Evolutionary conservation across 2,113 vertebrate species (phyloP), one percentile per base, ranked within the genome.

Genomic region (Oncorhynchus gorbuscha): DNA sequence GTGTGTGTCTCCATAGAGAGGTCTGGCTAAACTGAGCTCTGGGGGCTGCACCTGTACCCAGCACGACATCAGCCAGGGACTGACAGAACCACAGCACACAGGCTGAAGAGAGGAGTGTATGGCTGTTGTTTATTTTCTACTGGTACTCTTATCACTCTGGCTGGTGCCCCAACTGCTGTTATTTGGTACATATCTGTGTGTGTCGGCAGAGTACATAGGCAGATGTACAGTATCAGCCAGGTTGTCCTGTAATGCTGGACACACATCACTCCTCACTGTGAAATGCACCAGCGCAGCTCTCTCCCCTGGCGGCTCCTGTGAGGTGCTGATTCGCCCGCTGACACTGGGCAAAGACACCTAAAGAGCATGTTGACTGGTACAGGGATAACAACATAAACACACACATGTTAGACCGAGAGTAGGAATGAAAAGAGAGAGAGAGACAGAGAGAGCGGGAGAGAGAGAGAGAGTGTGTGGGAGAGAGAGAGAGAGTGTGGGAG

Each of bases 21-120:
- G 74, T 90, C 84, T 91, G 88, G 81, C 85, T 82, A 90, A 87
- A 82, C 87, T 78, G 80, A 88, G 87, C 88, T 90, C 81, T 86
- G 84, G 84, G 88, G 87, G 83, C 77, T 84, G 82, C 88, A 86
- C 85, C 82, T 87, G 79, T 85, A 84, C 89, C 84, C 84, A 89
- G 77, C 79, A 85, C 84, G 14, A 14, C 51, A 55, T 55, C 51
- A 13, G 18, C 51, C 51, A 55, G 51, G 14, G 51, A 18, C 51
- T 14, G 51, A 18, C 51, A 55, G 51, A 5, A 55, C 51, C 3
- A 55, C 51, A 55, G 51, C 51, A 55, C 14, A 51, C 12, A 51
- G 11, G 49, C 14, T 51, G 49, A 51, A 14, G 14, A 51, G 49
- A 3, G 49, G 49, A 51, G 12, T 51, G 3, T 51, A 12, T 16